Evolutionary conservation across 2,888 invertebrate species (phyloP).

Genomic region (Drosophila melanosoma): DNA sequence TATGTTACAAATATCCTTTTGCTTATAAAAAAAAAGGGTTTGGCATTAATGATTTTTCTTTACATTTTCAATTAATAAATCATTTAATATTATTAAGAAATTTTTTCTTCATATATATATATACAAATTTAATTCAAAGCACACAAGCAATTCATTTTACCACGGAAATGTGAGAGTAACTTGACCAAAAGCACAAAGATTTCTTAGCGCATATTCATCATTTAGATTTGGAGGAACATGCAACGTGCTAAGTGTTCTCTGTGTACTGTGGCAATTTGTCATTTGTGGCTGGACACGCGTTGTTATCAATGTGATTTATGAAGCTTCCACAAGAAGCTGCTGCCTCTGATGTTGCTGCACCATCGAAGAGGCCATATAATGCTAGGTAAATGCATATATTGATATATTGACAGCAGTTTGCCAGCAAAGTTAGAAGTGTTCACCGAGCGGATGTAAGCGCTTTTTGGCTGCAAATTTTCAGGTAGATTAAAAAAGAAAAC

Average conservation of each 20-base stretch:
- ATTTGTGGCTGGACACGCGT: conserved; percentile 36
- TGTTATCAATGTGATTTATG: conserved; percentile 57
- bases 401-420: conserved; percentile 2
- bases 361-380: background rate
- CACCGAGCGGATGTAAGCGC: conserved; percentile 57
- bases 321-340: conserved; percentile 20
- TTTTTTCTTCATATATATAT: background rate
- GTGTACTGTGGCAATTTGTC: conserved; percentile 60
- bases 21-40: background rate
- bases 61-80: no score
- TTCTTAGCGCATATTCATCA: conserved; percentile 4
- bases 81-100: background rate
- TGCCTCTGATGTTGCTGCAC: conserved; percentile 28
- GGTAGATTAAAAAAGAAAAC: conserved; percentile 47
- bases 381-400: conserved; percentile 4
- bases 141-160: background rate
- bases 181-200: background rate
- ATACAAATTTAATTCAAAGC: background rate
- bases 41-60: background rate
- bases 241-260: conserved; percentile 9
- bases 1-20: background rate
- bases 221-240: conserved; percentile 1
- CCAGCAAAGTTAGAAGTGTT: conserved; percentile 4
- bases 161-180: background rate
- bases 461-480: conserved; percentile 55